Evolutionary conservation across 2,113 vertebrate species (phyloP).

Genomic region (Stigmatopora nigra): DNA sequence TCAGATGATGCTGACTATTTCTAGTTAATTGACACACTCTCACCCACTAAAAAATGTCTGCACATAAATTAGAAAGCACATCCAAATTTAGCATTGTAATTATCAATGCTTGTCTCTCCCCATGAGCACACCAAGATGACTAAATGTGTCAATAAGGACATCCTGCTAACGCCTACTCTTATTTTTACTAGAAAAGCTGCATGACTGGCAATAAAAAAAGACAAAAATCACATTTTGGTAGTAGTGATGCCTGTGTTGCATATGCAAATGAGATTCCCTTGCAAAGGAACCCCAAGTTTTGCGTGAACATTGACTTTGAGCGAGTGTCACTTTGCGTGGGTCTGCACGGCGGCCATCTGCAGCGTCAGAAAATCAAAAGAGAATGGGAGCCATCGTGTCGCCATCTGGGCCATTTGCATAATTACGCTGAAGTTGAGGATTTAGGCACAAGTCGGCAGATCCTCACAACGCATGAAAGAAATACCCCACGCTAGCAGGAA

Average conservation of each 20-base stretch:
- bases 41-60: neutral
- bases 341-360: constrained; percentile 45
- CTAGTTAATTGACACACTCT: neutral
- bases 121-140: neutral
- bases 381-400: constrained; percentile 61
- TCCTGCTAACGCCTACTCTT: constrained; percentile 5
- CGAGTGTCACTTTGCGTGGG: constrained; percentile 52
- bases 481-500: constrained; percentile 51
- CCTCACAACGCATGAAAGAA: constrained; percentile 60
- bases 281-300: constrained; percentile 40
- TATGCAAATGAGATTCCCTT: constrained; percentile 4
- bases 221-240: neutral
- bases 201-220: neutral
- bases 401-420: constrained; percentile 71
- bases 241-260: neutral
- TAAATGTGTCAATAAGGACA: constrained; percentile 21
- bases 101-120: neutral
- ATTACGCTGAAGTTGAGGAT: constrained; percentile 61
- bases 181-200: constrained; percentile 23
- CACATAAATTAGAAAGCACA: neutral
- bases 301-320: constrained; percentile 49
- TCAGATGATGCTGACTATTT: neutral
- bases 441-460: constrained; percentile 58
- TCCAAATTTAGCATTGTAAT: neutral
- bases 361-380: constrained; percentile 59